Conservation (phyloP, 1,140 invertebrate genomes). For the Periplaneta americana region DNA sequence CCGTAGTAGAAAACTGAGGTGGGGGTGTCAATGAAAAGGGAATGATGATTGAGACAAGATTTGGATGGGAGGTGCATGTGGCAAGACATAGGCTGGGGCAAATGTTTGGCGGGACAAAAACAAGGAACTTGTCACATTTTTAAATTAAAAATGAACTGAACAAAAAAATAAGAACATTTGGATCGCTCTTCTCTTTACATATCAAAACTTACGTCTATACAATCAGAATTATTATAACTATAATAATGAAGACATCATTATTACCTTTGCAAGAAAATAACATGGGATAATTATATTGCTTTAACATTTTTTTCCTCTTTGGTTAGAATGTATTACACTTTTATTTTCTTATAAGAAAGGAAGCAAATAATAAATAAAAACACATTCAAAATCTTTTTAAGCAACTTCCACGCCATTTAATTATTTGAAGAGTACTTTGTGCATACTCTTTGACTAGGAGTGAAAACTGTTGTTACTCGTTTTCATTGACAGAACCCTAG, state of each 20-base stretch:
- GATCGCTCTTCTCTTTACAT: not conserved
- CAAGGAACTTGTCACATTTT: constrained; percentile 6
- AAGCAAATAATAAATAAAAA: constrained; percentile 5
- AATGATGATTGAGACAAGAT: not conserved
- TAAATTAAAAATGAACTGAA: not conserved
- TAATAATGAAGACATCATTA: not conserved
- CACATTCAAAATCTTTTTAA: not conserved
- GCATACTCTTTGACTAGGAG: constrained; percentile 5
- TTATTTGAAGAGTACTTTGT: not conserved
- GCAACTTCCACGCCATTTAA: not conserved
- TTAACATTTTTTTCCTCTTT: constrained; percentile 4
- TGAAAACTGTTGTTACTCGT: constrained; percentile 2
- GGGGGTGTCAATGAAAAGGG: not conserved
- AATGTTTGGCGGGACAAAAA: not conserved
- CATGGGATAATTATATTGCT: constrained; percentile 9
- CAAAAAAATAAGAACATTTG: not conserved
- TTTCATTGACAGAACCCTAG: constrained; percentile 5
- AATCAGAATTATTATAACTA: not conserved
- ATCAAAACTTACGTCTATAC: not conserved
- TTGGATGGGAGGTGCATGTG: not conserved
- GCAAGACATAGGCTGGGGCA: constrained; percentile 1
- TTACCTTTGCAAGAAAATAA: not conserved
- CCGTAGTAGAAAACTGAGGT: not conserved
- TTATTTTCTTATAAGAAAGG: not conserved
- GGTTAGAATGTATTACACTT: constrained; percentile 8